Evolutionary conservation across 2,113 vertebrate genomes (phyloP).

Genomic region (Erythrocercus mccallii): DNA sequence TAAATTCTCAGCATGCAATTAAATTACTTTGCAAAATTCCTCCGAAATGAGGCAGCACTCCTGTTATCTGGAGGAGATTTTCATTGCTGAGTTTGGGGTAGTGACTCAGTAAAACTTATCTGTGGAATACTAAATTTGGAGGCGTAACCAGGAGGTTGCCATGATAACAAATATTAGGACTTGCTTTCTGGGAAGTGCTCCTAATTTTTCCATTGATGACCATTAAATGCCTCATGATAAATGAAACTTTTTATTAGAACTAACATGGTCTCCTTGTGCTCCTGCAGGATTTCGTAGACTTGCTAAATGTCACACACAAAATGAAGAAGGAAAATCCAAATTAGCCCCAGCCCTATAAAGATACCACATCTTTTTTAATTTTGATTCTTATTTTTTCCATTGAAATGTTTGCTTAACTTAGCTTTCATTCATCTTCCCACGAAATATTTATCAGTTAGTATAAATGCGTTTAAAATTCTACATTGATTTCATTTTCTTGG

Average conservation of each 20-base stretch:
- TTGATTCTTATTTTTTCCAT: not conserved
- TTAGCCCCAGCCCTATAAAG: not conserved
- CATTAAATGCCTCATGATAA: constrained; percentile 38
- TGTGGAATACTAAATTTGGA: constrained; percentile 59
- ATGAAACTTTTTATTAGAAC: not conserved
- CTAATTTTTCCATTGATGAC: constrained; percentile 35
- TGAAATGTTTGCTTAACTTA: constrained; percentile 6
- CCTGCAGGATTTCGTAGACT: not conserved
- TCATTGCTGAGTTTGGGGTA: constrained; percentile 16
- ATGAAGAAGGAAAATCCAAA: not conserved
- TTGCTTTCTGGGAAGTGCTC: constrained; percentile 48
- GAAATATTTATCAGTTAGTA: not conserved
- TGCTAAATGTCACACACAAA: not conserved
- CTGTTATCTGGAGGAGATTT: constrained; percentile 45
- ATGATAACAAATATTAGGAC: constrained; percentile 51
- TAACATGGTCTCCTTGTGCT: not conserved
- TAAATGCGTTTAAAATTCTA: constrained; percentile 26
- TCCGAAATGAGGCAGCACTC: not conserved
- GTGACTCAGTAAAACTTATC: constrained; percentile 58
- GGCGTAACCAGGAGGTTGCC: constrained; percentile 42
- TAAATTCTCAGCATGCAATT: not conserved
- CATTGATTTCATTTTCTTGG: not conserved
- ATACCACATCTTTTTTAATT: not conserved
- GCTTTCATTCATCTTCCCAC: not conserved
- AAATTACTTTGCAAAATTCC: constrained; percentile 33